Conservation (phyloP, 2,113 vertebrate genomes). For the Pangasianodon hypophthalmus region DNA sequence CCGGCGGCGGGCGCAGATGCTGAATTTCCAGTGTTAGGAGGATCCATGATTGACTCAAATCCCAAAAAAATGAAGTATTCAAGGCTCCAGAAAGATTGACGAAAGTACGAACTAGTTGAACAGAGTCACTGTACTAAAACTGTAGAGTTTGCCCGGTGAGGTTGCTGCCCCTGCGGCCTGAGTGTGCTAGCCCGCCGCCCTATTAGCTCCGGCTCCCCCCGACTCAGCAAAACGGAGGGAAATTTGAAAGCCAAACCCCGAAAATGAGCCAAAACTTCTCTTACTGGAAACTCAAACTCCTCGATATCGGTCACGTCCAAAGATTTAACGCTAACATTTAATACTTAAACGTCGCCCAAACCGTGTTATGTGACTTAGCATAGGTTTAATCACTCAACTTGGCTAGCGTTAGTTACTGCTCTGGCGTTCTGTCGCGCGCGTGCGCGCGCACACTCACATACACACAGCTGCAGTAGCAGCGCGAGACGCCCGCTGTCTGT, state of each 20-base stretch:
- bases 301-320: no score
- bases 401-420: not conserved
- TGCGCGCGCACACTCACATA: not conserved
- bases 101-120: not conserved
- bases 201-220: not conserved
- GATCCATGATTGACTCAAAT: constrained; percentile 67
- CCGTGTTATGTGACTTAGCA: not conserved
- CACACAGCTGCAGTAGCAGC: not conserved
- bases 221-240: constrained; percentile 23
- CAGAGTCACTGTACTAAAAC: not conserved
- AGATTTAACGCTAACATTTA: not conserved
- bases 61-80: not conserved
- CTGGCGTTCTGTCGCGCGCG: not conserved
- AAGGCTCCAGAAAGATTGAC: not conserved
- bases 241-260: not conserved
- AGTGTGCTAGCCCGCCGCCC: not conserved
- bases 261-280: not conserved
- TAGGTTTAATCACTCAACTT: not conserved
- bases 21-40: constrained; percentile 62
- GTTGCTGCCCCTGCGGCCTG: constrained; percentile 8
- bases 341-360: not conserved
- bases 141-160: not conserved
- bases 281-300: not conserved
- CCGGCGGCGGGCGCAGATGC: constrained; percentile 59
- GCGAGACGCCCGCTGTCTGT: not conserved